These are phyloP conservation scores for Sphecodes monilicornis DNA, from an alignment of 2,888 invertebrate species.

Conservation along the genomic window DNA sequence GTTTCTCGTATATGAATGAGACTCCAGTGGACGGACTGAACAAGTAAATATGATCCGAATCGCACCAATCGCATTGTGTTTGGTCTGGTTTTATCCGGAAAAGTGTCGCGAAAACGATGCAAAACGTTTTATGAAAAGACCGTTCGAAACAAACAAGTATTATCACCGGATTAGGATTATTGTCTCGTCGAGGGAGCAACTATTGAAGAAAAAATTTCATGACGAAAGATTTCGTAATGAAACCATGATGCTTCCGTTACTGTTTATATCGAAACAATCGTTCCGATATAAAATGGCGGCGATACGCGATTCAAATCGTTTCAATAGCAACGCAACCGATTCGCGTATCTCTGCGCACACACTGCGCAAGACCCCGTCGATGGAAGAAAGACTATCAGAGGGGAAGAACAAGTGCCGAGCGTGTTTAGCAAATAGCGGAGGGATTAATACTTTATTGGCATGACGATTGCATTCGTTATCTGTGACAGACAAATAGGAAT, in stretches of 20 bases:
- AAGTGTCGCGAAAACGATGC: not conserved
- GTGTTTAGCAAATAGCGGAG: constrained; percentile 74
- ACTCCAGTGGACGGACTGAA: too few relatives aligned
- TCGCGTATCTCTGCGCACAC: constrained; percentile 24
- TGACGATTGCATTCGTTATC: constrained; percentile 74
- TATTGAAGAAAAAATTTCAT: not conserved
- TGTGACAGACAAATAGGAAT: constrained; percentile 71
- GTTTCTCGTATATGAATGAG: too few relatives aligned
- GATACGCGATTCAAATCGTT: constrained; percentile 1
- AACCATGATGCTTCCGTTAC: not conserved
- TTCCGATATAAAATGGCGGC: not conserved
- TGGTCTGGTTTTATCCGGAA: not conserved
- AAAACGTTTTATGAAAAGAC: not conserved
- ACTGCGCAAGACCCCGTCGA: constrained; percentile 34
- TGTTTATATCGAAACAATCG: not conserved
- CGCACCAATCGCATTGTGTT: too few relatives aligned
- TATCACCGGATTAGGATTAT: too few relatives aligned
- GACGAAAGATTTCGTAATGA: not conserved
- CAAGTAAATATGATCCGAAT: not conserved
- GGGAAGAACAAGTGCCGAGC: constrained; percentile 35
- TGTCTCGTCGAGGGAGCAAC: not conserved
- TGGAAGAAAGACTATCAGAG: constrained; percentile 23
- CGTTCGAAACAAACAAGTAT: too few relatives aligned
- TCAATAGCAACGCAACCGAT: constrained; percentile 15
- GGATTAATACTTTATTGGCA: constrained; percentile 77